A percentile compares a stretch with the other conserved stretches of the same genome.
Evolutionary conservation across 1,140 invertebrate species (phyloP).

Genomic region (Alviniconcha marisindica): DNA sequence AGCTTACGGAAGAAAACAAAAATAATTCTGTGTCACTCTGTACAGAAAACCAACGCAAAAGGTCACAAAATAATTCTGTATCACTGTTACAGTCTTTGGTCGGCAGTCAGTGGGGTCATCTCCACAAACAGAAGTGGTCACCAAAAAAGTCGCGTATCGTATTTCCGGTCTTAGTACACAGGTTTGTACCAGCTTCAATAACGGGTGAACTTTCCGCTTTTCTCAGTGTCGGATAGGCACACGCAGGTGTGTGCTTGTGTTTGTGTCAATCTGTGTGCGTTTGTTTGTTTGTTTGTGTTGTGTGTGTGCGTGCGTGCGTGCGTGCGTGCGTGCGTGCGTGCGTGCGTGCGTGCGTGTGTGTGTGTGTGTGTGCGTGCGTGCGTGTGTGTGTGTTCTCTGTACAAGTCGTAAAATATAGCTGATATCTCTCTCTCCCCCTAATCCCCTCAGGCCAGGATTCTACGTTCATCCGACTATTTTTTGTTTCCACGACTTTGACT

Average conservation of each 20-base stretch:
- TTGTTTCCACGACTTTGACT: too few species aligned
- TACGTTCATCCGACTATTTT: too few species aligned
- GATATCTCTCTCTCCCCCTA: too few species aligned
- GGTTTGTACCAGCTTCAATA: not conserved
- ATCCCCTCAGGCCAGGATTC: too few species aligned
- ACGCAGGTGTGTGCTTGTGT: not conserved
- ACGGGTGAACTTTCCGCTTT: not conserved
- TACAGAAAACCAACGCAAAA: too few species aligned
- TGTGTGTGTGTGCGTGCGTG: conserved; percentile 5
- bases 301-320: conserved; percentile 10
- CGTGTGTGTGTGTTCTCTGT: conserved; percentile 10
- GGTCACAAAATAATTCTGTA: too few species aligned
- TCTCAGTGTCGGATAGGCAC: not conserved
- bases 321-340: not conserved
- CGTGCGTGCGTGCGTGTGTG: conserved; percentile 23
- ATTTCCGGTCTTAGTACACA: not conserved
- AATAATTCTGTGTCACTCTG: too few species aligned
- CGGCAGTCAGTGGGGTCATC: not conserved
- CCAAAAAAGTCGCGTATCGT: not conserved
- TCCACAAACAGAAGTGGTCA: not conserved
- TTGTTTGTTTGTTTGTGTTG: not conserved
- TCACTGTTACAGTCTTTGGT: not conserved
- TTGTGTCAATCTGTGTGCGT: not conserved
- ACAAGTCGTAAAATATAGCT: too few species aligned
- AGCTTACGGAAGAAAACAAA: too few species aligned